These are phyloP conservation scores for Crocidura indochinensis DNA, from an alignment of 2,797 vertebrate genomes.

Conservation along the genomic window DNA sequence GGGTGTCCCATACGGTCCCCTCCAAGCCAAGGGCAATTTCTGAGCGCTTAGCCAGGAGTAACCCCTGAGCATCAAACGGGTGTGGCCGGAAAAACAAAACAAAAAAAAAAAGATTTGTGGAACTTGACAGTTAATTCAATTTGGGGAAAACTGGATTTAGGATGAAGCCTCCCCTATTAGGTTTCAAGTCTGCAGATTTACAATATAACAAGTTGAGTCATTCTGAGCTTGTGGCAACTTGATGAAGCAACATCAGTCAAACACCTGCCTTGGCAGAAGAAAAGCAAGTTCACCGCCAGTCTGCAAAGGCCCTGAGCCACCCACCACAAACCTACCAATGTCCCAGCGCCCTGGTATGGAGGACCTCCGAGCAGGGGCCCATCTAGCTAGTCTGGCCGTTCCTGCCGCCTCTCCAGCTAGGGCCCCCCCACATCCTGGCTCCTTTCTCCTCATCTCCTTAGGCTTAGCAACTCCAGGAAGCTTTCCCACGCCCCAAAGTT, in stretches of 20 bases:
- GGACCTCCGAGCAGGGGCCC: background rate
- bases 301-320: background rate
- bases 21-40: too few relatives aligned
- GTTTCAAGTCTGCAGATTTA: background rate
- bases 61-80: too few relatives aligned
- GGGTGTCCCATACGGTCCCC: too few relatives aligned
- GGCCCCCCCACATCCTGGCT: too few relatives aligned
- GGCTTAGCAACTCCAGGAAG: background rate
- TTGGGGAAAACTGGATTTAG: too few relatives aligned
- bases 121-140: background rate
- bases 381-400: background rate
- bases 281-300: background rate
- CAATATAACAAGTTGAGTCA: background rate
- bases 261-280: background rate
- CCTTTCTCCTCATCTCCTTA: background rate
- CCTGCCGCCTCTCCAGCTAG: too few relatives aligned
- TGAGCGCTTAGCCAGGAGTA: too few relatives aligned
- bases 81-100: too few relatives aligned
- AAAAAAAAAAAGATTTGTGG: background rate
- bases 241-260: background rate
- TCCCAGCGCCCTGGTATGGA: background rate
- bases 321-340: rapidly evolving
- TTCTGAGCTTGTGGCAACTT: background rate
- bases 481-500: background rate
- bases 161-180: background rate